Percentiles rank a stretch among this genome's conserved stretches.
phyloP scores from a whole-genome alignment of 2,888 invertebrate genomes.

The Andrena praecox region DNA sequence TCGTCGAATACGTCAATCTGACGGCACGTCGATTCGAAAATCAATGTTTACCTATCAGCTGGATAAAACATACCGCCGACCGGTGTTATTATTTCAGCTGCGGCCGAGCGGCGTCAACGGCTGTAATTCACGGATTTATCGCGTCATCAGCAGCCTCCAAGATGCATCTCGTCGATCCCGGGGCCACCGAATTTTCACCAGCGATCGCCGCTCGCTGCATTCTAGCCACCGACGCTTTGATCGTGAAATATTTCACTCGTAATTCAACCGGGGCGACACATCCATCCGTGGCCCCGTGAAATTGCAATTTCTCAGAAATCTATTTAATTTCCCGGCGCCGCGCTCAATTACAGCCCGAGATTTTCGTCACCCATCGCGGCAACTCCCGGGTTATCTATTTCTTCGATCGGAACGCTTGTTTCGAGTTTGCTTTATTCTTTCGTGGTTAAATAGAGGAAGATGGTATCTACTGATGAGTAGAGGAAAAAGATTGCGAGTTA shows the following conservation, averaged over 20 bases:
- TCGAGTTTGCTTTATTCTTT: too few relatives aligned
- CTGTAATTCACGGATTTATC: conserved; percentile 51
- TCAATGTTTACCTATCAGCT: conserved; percentile 32
- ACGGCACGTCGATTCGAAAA: conserved; percentile 1
- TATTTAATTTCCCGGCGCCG: neutral
- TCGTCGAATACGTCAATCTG: neutral
- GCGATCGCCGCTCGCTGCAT: neutral
- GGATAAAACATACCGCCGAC: conserved; percentile 33
- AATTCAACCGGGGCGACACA: neutral
- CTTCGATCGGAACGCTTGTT: too few relatives aligned
- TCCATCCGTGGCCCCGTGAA: neutral
- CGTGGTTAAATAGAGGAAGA: too few relatives aligned
- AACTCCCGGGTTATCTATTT: too few relatives aligned
- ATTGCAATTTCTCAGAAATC: neutral
- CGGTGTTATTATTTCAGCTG: conserved; percentile 56
- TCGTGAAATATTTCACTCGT: neutral
- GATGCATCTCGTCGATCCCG: conserved; percentile 13
- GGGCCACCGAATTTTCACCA: neutral
- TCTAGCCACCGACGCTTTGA: conserved; percentile 9
- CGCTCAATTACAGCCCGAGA: too few relatives aligned
- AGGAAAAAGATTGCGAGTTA: too few relatives aligned
- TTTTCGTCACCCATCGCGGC: too few relatives aligned
- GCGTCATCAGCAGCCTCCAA: conserved; percentile 28
- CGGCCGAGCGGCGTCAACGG: conserved; percentile 34
- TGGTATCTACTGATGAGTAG: too few relatives aligned